phyloP scores from a whole-genome alignment of 1,140 invertebrate genomes.

The Aphis gossypii region DNA sequence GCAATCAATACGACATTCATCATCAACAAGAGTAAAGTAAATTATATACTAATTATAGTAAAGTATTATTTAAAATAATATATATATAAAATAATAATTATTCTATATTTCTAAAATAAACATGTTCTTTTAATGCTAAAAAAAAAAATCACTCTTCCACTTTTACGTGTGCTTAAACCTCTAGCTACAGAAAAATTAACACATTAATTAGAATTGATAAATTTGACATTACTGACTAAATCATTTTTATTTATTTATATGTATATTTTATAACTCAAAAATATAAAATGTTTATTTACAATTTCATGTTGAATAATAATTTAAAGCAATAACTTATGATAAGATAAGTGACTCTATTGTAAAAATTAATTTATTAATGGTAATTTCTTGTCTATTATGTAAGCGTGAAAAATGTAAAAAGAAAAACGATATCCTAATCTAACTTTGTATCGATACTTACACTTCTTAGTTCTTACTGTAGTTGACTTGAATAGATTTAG shows the following conservation, averaged over 20 bases:
- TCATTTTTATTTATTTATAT: not conserved
- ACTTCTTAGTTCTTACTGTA: not conserved
- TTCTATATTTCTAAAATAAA: too few relatives aligned
- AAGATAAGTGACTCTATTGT: not conserved
- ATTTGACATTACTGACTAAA: not conserved
- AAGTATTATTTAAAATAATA: too few relatives aligned
- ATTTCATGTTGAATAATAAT: not conserved
- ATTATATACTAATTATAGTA: too few relatives aligned
- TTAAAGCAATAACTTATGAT: not conserved
- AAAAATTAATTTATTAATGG: not conserved
- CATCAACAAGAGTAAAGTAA: too few relatives aligned
- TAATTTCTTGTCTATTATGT: not conserved
- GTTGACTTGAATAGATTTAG: not conserved
- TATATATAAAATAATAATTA: too few relatives aligned
- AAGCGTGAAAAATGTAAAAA: not conserved
- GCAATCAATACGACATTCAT: too few relatives aligned
- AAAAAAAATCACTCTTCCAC: too few relatives aligned
- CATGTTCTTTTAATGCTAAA: too few relatives aligned
- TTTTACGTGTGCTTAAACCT: too few relatives aligned
- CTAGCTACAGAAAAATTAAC: not conserved
- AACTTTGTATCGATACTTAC: not conserved
- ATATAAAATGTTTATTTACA: not conserved
- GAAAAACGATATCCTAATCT: not conserved
- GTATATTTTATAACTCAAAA: not conserved
- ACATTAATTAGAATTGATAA: not conserved